A percentile compares a stretch with the other conserved stretches of the same genome.
Conservation (phyloP, 2,113 vertebrate genomes). For the Crotalus tigris region DNA sequence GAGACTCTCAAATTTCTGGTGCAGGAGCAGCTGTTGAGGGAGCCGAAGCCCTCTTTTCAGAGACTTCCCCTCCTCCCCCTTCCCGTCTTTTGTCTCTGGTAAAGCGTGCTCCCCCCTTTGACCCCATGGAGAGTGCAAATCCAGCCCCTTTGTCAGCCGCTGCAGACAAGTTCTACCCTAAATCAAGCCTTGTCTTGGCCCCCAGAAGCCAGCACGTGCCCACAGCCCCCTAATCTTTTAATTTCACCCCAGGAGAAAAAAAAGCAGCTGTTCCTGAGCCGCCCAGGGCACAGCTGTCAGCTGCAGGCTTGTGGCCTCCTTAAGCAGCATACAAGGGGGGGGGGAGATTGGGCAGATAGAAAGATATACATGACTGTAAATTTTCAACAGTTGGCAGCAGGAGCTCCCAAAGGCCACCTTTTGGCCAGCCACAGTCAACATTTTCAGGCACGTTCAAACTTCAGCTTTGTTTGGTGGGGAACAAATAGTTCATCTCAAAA, state of each 20-base stretch:
- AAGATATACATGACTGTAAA: slow-evolving; percentile 66
- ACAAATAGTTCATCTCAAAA: slow-evolving; percentile 49
- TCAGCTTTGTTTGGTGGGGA: slow-evolving; percentile 34
- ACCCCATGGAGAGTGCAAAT: slow-evolving; percentile 67
- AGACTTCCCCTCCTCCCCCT: slow-evolving; percentile 61
- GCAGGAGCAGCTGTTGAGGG: slow-evolving; percentile 87
- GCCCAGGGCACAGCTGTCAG: slow-evolving; percentile 88
- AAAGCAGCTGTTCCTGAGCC: slow-evolving; percentile 92
- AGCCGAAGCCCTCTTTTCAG: slow-evolving; percentile 73
- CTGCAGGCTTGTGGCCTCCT: slow-evolving; percentile 70
- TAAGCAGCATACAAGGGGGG: slow-evolving; percentile 64
- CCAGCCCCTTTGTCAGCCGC: slow-evolving; percentile 68
- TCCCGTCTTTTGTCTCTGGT: slow-evolving; percentile 70
- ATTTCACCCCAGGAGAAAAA: slow-evolving; percentile 77
- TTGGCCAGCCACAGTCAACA: neutral
- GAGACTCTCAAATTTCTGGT: slow-evolving; percentile 90
- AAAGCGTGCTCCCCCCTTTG: slow-evolving; percentile 62
- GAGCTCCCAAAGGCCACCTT: slow-evolving; percentile 75
- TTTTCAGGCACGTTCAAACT: neutral
- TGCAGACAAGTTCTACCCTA: slow-evolving; percentile 78
- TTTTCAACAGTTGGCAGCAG: slow-evolving; percentile 93
- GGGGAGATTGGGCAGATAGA: slow-evolving; percentile 33
- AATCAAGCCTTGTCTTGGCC: slow-evolving; percentile 79
- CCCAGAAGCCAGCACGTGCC: slow-evolving; percentile 82
- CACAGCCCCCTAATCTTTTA: slow-evolving; percentile 81